Evolutionary conservation across 1,140 invertebrate genomes (phyloP), one percentile per base, ranked within the genome.

Genomic region (Yoshiicerus persimilis): DNA sequence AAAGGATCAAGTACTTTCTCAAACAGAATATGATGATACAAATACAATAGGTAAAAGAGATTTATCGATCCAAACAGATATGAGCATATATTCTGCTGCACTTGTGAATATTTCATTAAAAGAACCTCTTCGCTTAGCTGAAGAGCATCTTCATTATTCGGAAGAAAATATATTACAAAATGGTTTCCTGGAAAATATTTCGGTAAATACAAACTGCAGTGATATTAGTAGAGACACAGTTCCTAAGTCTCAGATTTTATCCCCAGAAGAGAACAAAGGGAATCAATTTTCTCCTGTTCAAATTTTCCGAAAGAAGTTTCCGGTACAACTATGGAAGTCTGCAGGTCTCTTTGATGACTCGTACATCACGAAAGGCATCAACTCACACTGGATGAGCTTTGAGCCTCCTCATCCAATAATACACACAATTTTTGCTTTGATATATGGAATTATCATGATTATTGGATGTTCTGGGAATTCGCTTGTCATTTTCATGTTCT

Each of bases 361-460:
- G 80, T 95, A 92, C 32, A 39, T 83, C 95, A 86, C 90, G 93
- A 34, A 32, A 30, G 66, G 93, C 39, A 95, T 96, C 39, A 95
- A 95, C 91, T 91, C 93, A 6, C 95, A 95, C 90, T 96, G 95
- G 95, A 91, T 96, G 83, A 91, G 93, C 89, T 95, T 95, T 91
- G 92, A 93, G 11, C 95, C 95, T 36, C 94, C 95, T 0, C 90
- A 91, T 34, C 92, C 92, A 30, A 90, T 90, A 4, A 90, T 93
- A 25, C 95, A 95, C 90, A 94, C 94, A 91, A 91, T 92, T 0
- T 92, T 96, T 87, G 95, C 93, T 0, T 90, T 92, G 4, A 84
- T 95, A 8, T 96, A 96, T 91, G 90, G 93, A 16, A 87, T 95
- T 4, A 94, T 96, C 87, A 93, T 94, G 87, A 92, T 94, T 16